Evolutionary conservation across 2,888 invertebrate genomes (phyloP), one percentile per base, ranked within the genome.

Genomic region (Heteromurus nitidus): DNA sequence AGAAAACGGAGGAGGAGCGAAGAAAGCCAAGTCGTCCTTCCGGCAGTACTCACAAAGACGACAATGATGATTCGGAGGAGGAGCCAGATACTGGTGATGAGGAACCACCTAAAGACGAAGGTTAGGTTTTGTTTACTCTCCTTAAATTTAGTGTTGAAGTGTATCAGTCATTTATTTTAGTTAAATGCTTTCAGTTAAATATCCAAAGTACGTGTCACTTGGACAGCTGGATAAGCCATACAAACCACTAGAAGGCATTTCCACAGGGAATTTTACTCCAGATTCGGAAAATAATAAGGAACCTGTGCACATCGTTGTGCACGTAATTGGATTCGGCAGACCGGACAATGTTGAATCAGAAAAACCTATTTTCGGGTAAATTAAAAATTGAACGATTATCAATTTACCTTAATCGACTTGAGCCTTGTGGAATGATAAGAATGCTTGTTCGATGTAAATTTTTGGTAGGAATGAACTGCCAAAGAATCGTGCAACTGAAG

Each of bases 281-380:
- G 55, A 55, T n/a, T 2, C 2, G 1, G 55, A 55, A 13, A 55
- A 55, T 24, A 26, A 26, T 26, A n/a, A n/a, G 2, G 26, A 26
- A 26, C 13, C 55, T 3, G 26, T 55, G 13, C 55, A 26, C 3
- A 7, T 55, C 7, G 3, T 16, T 18, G 26, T 55, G 24, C 55
- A 55, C 26, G 20, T 26, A 11, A 26, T 13, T 3, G 26, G 26
- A 11, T 11, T 11, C 2, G 7, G 2, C 11, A 5, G 3, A 55
- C 55, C 20, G 2, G 50, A 55, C 26, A 24, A 2, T 2, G 24
- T 55, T 2, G 55, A 55, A n/a, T 1, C 26, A 1, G 55, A 55
- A 24, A 26, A 55, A 2, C 55, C 55, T 13, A 9, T 55, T 26
- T 55, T 55, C 26, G 55, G 55, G 55, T 55, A 26, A 55, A 26